These are phyloP conservation scores for Heterocephalus glaber DNA, from an alignment of 2,113 vertebrate genomes.

Conservation along the genomic window DNA sequence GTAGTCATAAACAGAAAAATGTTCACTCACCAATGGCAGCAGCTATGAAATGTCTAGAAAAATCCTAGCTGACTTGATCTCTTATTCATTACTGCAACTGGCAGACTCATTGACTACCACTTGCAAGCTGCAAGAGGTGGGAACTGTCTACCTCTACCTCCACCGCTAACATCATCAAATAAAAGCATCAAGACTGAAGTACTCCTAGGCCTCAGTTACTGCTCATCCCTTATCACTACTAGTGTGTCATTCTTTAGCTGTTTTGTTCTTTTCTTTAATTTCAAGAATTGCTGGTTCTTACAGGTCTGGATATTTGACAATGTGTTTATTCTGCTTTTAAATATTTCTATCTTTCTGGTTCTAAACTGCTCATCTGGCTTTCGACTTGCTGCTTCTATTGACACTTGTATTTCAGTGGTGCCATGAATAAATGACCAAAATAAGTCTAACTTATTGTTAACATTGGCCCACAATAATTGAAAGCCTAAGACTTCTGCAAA, in stretches of 20 bases:
- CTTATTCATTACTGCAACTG: background rate
- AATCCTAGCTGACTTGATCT: background rate
- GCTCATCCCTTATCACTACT: background rate
- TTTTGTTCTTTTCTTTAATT: background rate
- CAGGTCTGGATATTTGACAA: background rate
- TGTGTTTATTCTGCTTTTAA: background rate
- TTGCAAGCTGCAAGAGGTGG: background rate
- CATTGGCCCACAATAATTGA: background rate
- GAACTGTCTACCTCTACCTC: background rate
- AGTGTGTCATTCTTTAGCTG: background rate
- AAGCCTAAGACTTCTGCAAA: background rate
- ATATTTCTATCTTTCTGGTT: background rate
- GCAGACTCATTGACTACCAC: background rate
- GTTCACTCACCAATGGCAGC: background rate
- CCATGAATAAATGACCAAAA: background rate
- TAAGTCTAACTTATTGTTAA: background rate
- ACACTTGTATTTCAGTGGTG: background rate
- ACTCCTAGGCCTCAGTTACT: background rate
- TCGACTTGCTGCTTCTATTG: background rate
- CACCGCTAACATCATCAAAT: background rate
- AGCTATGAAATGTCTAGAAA: background rate
- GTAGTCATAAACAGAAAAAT: too few relatives aligned
- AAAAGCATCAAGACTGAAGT: background rate
- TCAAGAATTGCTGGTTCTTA: background rate
- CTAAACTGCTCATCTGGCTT: background rate